Conservation (phyloP, 35 echinoderm and acorn worm genomes). For the Hemicentrotus pulcherrimus region DNA sequence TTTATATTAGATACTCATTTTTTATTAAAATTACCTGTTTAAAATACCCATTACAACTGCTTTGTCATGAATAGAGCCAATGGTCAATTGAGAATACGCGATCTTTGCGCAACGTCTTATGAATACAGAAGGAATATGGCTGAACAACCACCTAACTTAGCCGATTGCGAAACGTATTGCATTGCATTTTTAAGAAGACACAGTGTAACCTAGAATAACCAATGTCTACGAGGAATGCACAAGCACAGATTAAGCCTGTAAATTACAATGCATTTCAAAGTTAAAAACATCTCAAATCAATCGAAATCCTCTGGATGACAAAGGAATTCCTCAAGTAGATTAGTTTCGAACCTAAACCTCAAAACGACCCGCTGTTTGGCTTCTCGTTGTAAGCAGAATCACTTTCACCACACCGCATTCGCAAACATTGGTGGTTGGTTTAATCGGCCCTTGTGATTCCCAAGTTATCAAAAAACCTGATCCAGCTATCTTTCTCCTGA, state of each 20-base stretch:
- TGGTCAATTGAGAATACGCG: background rate
- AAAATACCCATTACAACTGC: background rate
- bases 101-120: background rate
- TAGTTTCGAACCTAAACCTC: background rate
- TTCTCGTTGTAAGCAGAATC: background rate
- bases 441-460: background rate
- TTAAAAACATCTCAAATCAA: conserved; percentile 3
- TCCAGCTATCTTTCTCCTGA: background rate
- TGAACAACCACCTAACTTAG: background rate
- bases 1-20: background rate
- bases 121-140: too few species aligned
- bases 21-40: background rate
- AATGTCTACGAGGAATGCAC: background rate
- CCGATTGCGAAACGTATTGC: background rate
- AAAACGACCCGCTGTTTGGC: background rate
- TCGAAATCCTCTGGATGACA: background rate
- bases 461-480: background rate
- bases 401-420: background rate
- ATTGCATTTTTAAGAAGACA: background rate
- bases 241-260: background rate
- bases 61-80: background rate
- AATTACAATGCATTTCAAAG: background rate
- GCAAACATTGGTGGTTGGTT: background rate
- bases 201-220: background rate
- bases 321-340: background rate